Percentiles rank a stretch among this genome's conserved stretches.
phyloP scores from a whole-genome alignment of 2,113 vertebrate species.

The Salvator merianae region DNA sequence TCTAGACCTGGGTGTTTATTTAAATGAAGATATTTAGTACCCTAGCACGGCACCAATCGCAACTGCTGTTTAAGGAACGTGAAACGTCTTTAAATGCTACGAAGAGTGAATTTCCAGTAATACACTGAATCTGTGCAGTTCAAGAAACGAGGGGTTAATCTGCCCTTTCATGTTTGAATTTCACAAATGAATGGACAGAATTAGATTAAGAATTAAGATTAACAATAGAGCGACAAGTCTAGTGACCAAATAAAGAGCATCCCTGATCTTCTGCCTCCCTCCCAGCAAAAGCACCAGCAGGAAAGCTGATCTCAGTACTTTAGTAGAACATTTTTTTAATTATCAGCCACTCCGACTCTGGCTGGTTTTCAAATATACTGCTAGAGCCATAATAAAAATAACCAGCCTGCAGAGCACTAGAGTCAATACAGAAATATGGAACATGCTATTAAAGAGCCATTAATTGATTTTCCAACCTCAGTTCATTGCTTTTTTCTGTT shows the following conservation, averaged over 20 bases:
- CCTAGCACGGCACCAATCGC: not conserved
- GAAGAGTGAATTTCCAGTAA: not conserved
- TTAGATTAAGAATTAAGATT: conserved; percentile 1
- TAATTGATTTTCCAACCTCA: conserved; percentile 77
- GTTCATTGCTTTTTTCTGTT: conserved; percentile 68
- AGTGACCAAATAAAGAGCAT: no score
- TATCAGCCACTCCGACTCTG: conserved; percentile 26
- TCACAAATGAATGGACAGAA: not conserved
- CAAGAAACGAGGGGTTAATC: conserved; percentile 11
- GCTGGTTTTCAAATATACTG: conserved; percentile 43
- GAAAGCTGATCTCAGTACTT: conserved; percentile 12
- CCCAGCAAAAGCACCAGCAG: conserved; percentile 19
- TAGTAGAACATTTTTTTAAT: conserved; percentile 45
- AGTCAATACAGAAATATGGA: conserved; percentile 68
- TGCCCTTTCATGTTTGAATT: not conserved
- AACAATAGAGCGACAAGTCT: not conserved
- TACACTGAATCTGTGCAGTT: not conserved
- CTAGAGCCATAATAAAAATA: conserved; percentile 24
- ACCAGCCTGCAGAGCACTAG: conserved; percentile 41
- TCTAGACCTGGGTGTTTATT: not conserved
- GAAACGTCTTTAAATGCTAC: not conserved
- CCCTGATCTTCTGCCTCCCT: not conserved
- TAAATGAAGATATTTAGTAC: not conserved
- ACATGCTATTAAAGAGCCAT: conserved; percentile 72
- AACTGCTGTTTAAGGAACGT: not conserved